Evolutionary conservation across 1,140 invertebrate species (phyloP), one percentile per base, ranked within the genome.

Genomic region (Rhynchophorus ferrugineus): DNA sequence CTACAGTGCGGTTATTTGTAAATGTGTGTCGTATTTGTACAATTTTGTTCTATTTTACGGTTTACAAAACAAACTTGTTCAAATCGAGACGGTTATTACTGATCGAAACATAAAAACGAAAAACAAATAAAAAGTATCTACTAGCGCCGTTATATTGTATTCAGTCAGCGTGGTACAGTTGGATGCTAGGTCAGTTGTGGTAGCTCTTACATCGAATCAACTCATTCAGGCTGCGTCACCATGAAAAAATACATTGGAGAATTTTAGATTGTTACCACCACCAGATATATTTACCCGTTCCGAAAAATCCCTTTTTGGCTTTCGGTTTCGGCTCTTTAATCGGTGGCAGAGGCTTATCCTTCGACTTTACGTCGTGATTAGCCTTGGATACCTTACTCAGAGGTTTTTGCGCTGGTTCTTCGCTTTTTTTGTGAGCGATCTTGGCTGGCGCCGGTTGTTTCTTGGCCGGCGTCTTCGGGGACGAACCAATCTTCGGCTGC

Each of bases 241-340:
- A 64, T 67, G 60, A 57, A 65, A 64, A 59, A 64, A 58, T 49
- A 66, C 55, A 61, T 64, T 39, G 46, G 59, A 55, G 55, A 57
- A 61, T 55, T 66, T 66, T 69, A 65, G 60, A 51, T 54, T 60
- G 63, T 62, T 69, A 71, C 68, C 68, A 71, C 71, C 70, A 73
- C 64, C 68, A 68, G 54, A 69, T 66, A 75, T 80, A 82, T 76
- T 87, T 87, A 78, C 82, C 83, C 74, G 79, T 82, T 74, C 81
- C 83, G 66, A 85, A 84, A 78, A 84, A 84, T 81, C 84, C 83
- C 74, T 84, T 87, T 76, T 87, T 84, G 57, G 77, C 78, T 73
- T 69, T 66, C n/a, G n/a, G 77, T 77, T 65, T 42, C 71, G 68
- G 13, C 73, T 62, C 72, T 62, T 72, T 73, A 29, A 51, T 51